Conservation (phyloP, 2,797 vertebrate genomes). For the Gallinago solitaria region DNA sequence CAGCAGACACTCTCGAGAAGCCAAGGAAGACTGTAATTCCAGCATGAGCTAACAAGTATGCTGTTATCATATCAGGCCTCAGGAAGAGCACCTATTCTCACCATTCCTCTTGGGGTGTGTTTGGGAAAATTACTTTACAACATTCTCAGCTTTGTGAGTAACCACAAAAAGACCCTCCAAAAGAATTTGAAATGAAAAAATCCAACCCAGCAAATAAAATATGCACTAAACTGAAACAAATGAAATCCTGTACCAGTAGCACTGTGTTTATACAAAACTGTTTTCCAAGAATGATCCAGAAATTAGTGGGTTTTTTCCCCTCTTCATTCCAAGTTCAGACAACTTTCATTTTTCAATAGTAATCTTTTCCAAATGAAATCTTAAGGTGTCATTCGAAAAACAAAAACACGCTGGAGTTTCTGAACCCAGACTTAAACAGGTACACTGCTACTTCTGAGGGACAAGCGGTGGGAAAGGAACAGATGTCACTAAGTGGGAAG, state of each 20-base stretch:
- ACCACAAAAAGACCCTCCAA: neutral
- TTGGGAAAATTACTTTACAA: neutral
- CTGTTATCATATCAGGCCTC: neutral
- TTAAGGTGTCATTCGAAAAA: neutral
- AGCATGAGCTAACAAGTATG: neutral
- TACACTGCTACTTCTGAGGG: neutral
- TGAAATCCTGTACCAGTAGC: neutral
- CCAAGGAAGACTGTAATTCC: neutral
- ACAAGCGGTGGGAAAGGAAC: neutral
- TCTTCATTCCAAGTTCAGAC: neutral
- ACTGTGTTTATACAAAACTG: neutral
- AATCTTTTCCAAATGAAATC: too few species aligned
- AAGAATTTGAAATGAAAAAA: neutral
- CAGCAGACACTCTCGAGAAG: neutral
- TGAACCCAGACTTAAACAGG: neutral
- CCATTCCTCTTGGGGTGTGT: neutral
- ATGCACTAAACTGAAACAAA: neutral
- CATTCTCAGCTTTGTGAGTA: neutral
- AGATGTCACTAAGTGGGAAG: neutral
- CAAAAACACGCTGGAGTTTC: neutral
- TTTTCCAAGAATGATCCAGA: neutral
- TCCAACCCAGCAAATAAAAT: neutral
- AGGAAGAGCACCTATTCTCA: neutral
- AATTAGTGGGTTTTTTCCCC: neutral
- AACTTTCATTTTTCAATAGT: neutral